Percentiles rank a stretch among this genome's conserved stretches.
These are phyloP conservation scores for Drosophila mayri DNA, from an alignment of 1,140 invertebrate genomes.

Conservation along the genomic window DNA sequence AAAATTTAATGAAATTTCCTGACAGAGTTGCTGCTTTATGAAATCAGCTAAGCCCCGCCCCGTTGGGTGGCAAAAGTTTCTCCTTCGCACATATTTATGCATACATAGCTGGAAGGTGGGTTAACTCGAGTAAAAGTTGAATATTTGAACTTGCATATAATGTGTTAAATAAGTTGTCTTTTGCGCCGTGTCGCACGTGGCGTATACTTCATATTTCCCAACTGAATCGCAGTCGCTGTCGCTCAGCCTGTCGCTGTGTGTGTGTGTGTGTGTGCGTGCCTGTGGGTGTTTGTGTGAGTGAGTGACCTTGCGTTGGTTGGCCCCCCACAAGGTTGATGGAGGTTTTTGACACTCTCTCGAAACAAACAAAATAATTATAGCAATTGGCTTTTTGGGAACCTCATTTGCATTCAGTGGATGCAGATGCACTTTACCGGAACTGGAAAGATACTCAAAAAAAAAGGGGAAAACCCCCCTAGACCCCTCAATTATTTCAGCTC, in stretches of 20 bases:
- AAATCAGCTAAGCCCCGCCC: background rate
- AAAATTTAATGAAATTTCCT: constrained; percentile 15
- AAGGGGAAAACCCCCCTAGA: too few relatives aligned
- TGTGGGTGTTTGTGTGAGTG: background rate
- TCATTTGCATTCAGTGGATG: constrained; percentile 28
- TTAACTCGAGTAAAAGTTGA: constrained; percentile 34
- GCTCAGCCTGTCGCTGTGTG: constrained; percentile 8
- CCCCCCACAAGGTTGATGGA: constrained; percentile 37
- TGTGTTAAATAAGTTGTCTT: constrained; percentile 47
- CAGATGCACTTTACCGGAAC: constrained; percentile 12
- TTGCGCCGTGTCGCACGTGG: constrained; percentile 34
- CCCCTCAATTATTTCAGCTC: constrained; percentile 11
- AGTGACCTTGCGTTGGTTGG: constrained; percentile 42
- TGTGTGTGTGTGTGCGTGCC: background rate
- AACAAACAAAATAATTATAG: constrained; percentile 29
- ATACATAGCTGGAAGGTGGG: background rate
- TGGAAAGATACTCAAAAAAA: background rate
- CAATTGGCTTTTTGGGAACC: constrained; percentile 22
- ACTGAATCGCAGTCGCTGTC: constrained; percentile 40
- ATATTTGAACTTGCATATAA: constrained; percentile 43
- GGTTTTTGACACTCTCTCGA: constrained; percentile 26
- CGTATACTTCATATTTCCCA: constrained; percentile 50
- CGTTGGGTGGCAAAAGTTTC: constrained; percentile 13
- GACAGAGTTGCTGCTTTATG: background rate
- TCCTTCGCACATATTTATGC: background rate